Percentiles rank a stretch among this genome's conserved stretches.
Conservation (phyloP, 1,140 invertebrate genomes). For the Periplaneta americana region DNA sequence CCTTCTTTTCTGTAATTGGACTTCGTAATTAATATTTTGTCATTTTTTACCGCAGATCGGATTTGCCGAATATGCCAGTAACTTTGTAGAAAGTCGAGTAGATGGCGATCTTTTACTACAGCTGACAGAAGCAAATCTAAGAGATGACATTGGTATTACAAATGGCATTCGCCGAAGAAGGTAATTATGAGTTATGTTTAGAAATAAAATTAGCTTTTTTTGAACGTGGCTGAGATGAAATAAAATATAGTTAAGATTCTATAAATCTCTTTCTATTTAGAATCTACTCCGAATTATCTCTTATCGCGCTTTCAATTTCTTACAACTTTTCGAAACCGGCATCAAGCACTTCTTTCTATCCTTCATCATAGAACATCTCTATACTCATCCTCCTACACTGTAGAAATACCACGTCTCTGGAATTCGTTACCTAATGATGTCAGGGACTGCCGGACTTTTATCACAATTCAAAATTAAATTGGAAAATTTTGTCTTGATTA, state of each 20-base stretch:
- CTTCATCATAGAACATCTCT: too few relatives aligned
- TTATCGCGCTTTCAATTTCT: too few relatives aligned
- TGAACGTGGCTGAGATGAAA: neutral
- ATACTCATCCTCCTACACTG: too few relatives aligned
- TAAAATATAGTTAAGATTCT: neutral
- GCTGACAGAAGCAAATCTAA: slow-evolving; percentile 86
- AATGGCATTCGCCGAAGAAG: slow-evolving; percentile 91
- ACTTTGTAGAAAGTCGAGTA: slow-evolving; percentile 87
- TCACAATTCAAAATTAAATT: too few relatives aligned
- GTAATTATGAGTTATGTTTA: slow-evolving; percentile 35
- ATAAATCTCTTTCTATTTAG: neutral
- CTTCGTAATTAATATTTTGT: neutral
- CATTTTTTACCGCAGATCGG: slow-evolving; percentile 69
- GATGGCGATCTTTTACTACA: slow-evolving; percentile 97
- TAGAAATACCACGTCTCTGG: too few relatives aligned
- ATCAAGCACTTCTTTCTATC: too few relatives aligned
- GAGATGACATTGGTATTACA: slow-evolving; percentile 84
- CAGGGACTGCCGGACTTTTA: too few relatives aligned
- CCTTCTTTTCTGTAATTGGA: neutral
- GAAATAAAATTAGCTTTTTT: neutral
- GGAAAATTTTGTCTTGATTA: too few relatives aligned
- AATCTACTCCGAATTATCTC: too few relatives aligned
- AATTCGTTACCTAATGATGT: too few relatives aligned
- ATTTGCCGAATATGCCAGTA: slow-evolving; percentile 74
- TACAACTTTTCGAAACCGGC: too few relatives aligned